A percentile compares a stretch with the other conserved stretches of the same genome.
phyloP scores from a whole-genome alignment of 2,113 vertebrate genomes.

The Poecile atricapillus region DNA sequence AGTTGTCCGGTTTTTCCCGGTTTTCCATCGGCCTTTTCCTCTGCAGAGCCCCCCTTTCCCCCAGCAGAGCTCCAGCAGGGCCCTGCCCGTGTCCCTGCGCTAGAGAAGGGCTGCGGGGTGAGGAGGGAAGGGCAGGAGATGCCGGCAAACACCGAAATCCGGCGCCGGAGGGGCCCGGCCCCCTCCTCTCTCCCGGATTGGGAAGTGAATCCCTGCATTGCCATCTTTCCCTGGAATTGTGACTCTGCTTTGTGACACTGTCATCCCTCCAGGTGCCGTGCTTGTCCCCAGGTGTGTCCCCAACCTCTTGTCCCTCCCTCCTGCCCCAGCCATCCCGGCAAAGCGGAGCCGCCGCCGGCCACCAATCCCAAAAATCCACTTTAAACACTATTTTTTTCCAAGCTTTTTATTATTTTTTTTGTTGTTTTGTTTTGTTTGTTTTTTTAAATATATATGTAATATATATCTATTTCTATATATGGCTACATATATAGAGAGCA shows the following conservation, averaged over 20 bases:
- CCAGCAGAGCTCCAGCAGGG: conserved; percentile 49
- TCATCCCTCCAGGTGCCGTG: background rate
- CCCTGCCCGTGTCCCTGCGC: background rate
- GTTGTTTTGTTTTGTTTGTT: background rate
- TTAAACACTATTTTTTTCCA: conserved; percentile 61
- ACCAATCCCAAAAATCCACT: background rate
- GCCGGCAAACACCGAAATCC: accelerated
- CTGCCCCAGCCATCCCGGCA: background rate
- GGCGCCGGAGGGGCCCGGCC: background rate
- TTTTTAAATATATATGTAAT: conserved; percentile 9
- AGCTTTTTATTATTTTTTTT: conserved; percentile 1
- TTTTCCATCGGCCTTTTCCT: background rate
- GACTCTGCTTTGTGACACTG: background rate
- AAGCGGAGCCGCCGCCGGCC: background rate
- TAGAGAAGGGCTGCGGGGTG: background rate
- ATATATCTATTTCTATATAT: conserved; percentile 38
- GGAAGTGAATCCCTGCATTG: background rate
- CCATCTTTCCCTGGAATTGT: accelerated
- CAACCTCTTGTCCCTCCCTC: background rate
- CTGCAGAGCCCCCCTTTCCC: background rate
- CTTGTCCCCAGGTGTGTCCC: conserved; percentile 19
- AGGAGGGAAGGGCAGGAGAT: background rate
- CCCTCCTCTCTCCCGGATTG: accelerated
- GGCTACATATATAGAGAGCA: conserved; percentile 14
- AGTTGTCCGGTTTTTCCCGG: background rate